Percentiles rank a stretch among this genome's conserved stretches.
These are phyloP conservation scores for Arctia plantaginis DNA, from an alignment of 2,888 invertebrate species.

Conservation along the genomic window DNA sequence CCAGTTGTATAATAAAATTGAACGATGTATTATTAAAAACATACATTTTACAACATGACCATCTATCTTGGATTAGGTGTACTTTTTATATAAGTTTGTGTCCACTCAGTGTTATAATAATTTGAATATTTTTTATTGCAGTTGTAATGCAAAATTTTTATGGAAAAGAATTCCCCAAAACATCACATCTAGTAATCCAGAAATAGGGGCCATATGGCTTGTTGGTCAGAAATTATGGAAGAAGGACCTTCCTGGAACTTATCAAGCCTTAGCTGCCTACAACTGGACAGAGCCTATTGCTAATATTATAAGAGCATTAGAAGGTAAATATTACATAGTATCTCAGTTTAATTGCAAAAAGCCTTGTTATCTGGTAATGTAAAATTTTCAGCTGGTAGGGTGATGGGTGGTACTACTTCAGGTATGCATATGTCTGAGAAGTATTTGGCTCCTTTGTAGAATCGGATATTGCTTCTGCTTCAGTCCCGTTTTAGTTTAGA, in stretches of 20 bases:
- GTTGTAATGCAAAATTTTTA: slow-evolving; percentile 95
- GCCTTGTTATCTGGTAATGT: too few relatives aligned
- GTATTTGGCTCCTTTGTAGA: too few relatives aligned
- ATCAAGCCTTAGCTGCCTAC: slow-evolving; percentile 89
- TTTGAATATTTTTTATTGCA: slow-evolving; percentile 71
- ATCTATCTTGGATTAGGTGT: too few relatives aligned
- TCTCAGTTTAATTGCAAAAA: neutral
- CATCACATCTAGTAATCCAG: slow-evolving; percentile 90
- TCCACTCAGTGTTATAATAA: too few relatives aligned
- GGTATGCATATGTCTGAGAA: too few relatives aligned
- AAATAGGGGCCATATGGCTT: slow-evolving; percentile 92
- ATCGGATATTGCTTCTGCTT: too few relatives aligned
- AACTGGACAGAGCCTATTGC: slow-evolving; percentile 94
- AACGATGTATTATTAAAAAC: too few relatives aligned
- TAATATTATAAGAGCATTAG: slow-evolving; percentile 92
- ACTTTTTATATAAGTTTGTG: too few relatives aligned
- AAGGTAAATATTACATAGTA: slow-evolving; percentile 85
- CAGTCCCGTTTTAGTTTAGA: too few relatives aligned
- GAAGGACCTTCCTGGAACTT: slow-evolving; percentile 93
- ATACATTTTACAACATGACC: too few relatives aligned
- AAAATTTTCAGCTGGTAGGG: neutral
- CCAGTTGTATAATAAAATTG: too few relatives aligned
- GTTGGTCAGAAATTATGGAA: slow-evolving; percentile 95
- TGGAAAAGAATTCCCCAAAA: slow-evolving; percentile 96
- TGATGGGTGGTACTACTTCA: too few relatives aligned